Conservation (phyloP, 2,113 vertebrate genomes). For the Oncorhynchus kisutch region DNA sequence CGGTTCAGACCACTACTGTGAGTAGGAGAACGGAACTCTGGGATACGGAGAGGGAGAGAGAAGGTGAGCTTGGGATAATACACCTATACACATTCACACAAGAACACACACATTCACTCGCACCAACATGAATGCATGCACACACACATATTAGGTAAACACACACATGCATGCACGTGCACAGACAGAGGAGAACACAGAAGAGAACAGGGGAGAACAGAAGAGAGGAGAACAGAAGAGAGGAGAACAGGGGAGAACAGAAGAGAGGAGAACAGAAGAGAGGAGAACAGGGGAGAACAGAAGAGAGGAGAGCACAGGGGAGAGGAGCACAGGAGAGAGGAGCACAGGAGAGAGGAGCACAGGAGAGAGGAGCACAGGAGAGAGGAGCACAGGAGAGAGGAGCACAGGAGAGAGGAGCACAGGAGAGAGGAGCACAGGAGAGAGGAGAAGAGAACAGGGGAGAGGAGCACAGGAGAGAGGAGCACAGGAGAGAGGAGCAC, state of each 20-base stretch:
- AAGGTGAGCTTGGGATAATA: background rate
- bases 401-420: too few relatives aligned
- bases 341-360: too few relatives aligned
- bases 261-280: too few relatives aligned
- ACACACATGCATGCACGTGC: background rate
- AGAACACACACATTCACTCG: slow-evolving; percentile 2
- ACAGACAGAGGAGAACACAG: background rate
- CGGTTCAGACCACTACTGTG: slow-evolving; percentile 83
- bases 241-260: background rate
- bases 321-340: too few relatives aligned
- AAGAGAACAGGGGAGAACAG: too few relatives aligned
- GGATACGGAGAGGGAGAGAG: slow-evolving; percentile 25
- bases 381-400: too few relatives aligned
- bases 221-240: too few relatives aligned
- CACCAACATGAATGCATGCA: background rate
- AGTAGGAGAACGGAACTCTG: slow-evolving; percentile 86
- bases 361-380: too few relatives aligned
- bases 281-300: too few relatives aligned
- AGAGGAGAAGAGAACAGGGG: background rate
- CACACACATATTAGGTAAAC: background rate
- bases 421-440: too few relatives aligned
- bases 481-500: too few relatives aligned
- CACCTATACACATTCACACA: background rate
- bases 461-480: too few relatives aligned
- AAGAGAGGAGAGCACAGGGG: background rate